Conservation (phyloP, 2,797 vertebrate genomes). For the Premnoplex brunnescens region DNA sequence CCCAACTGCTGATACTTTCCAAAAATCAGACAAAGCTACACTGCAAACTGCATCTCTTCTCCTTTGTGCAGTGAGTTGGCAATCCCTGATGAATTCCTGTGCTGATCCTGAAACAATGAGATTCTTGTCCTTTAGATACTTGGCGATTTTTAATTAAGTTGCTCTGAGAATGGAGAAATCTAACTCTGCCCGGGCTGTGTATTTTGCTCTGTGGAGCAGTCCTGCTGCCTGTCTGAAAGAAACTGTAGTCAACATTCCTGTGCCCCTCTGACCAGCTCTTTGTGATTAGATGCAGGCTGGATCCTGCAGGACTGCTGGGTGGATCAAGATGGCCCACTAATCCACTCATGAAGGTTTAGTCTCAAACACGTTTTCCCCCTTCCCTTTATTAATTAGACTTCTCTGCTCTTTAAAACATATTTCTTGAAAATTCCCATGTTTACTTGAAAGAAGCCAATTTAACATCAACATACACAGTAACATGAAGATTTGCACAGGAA, state of each 20-base stretch:
- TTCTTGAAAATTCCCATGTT: background rate
- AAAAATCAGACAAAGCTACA: background rate
- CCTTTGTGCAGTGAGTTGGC: background rate
- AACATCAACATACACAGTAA: background rate
- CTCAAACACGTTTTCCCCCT: background rate
- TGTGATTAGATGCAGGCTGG: background rate
- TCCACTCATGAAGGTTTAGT: accelerated
- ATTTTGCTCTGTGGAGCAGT: background rate
- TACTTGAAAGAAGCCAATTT: background rate
- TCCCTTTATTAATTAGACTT: background rate
- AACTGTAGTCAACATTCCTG: background rate
- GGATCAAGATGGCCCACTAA: background rate
- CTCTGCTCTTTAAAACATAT: background rate
- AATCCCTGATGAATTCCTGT: background rate
- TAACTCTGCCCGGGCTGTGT: background rate
- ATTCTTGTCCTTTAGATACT: background rate
- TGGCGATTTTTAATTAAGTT: background rate
- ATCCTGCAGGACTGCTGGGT: background rate
- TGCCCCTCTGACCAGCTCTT: background rate
- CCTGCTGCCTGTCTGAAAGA: background rate
- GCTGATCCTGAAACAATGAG: background rate
- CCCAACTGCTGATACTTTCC: background rate
- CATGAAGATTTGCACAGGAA: background rate
- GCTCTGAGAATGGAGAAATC: background rate
- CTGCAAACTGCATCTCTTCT: background rate